phyloP scores from a whole-genome alignment of 2,797 vertebrate genomes.

The Urosaurus nigricauda region DNA sequence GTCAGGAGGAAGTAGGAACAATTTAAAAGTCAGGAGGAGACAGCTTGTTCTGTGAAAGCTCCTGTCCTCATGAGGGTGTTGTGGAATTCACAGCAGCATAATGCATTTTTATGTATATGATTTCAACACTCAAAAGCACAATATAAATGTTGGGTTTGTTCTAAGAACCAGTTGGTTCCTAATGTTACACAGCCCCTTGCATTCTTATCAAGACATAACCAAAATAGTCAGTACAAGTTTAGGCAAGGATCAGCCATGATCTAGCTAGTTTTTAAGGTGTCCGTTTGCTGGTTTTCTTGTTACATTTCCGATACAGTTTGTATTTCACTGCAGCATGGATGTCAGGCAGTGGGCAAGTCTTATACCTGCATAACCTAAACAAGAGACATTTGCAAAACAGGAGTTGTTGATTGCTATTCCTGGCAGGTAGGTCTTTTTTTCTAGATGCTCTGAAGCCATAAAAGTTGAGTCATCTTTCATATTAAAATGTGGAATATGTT shows the following conservation, averaged over 20 bases:
- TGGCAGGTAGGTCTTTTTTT: slow-evolving; percentile 2
- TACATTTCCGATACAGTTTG: background rate
- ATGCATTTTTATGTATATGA: too few relatives aligned
- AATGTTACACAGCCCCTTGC: too few relatives aligned
- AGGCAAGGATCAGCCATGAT: background rate
- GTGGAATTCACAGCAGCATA: background rate
- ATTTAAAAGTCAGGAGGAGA: background rate
- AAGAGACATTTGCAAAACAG: background rate
- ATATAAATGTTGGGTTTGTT: background rate
- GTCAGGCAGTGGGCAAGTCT: background rate
- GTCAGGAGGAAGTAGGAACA: background rate
- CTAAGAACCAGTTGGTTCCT: background rate
- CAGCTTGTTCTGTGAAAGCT: background rate
- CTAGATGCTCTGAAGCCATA: background rate
- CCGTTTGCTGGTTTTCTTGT: background rate
- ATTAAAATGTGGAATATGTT: background rate
- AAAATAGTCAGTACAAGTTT: background rate
- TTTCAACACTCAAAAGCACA: background rate
- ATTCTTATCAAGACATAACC: background rate
- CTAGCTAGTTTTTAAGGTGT: background rate
- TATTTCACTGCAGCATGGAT: background rate
- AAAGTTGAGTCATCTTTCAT: background rate
- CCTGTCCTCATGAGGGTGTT: background rate
- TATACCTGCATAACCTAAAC: background rate
- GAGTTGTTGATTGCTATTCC: background rate